phyloP scores from a whole-genome alignment of 2,797 vertebrate species.

The Hirundo rustica region DNA sequence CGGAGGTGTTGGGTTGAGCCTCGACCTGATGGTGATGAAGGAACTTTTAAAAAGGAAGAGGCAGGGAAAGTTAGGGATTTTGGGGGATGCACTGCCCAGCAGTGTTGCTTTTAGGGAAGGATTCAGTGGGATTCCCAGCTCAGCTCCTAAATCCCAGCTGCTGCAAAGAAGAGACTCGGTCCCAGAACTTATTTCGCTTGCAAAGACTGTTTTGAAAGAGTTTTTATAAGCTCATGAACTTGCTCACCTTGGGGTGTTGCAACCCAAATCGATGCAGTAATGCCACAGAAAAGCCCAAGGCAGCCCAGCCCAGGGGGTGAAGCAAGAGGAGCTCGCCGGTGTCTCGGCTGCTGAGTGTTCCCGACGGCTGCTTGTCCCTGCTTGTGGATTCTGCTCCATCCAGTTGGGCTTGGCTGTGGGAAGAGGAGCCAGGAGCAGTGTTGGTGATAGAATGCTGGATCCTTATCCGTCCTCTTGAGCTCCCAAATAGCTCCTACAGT shows the following conservation, averaged over 20 bases:
- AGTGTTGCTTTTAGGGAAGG: fast-evolving
- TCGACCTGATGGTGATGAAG: background rate
- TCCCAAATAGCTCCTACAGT: background rate
- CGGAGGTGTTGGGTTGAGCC: background rate
- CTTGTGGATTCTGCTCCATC: background rate
- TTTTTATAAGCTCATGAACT: background rate
- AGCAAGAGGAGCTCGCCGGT: background rate
- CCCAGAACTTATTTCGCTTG: background rate
- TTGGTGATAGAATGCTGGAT: background rate
- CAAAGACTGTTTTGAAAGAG: background rate
- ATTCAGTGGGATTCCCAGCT: background rate
- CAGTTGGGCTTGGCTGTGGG: fast-evolving
- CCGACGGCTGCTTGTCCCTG: background rate
- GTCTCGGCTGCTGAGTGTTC: background rate
- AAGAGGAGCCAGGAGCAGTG: background rate
- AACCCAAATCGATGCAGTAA: background rate
- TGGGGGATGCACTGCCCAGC: fast-evolving
- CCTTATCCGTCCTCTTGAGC: background rate
- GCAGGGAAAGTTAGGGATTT: too few relatives aligned
- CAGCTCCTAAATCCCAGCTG: background rate
- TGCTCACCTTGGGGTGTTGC: background rate
- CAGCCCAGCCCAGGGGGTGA: background rate
- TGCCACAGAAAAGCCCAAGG: background rate
- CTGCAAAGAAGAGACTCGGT: background rate
- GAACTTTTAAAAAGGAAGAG: background rate